Evolutionary conservation across 2,113 vertebrate species (phyloP), one percentile per base, ranked within the genome.

Genomic region (Psilopsiagon aymara): DNA sequence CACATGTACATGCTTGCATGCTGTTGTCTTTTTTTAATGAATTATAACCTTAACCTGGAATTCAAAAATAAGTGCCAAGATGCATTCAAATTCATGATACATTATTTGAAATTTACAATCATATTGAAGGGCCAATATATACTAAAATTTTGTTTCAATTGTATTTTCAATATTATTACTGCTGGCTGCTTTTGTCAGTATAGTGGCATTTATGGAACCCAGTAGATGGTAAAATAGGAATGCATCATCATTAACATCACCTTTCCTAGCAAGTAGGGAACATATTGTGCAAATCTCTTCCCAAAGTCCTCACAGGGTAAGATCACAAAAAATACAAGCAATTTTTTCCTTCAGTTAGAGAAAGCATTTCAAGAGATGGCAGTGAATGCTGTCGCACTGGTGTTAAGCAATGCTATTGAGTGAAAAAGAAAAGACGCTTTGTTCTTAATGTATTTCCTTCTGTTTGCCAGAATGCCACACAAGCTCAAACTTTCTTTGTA

Each of bases 371-470:
- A 82, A 78, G 59, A 88, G 59, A 90, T 63, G 64, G 80, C 78
- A 53, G 79, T 0, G 7, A 60, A 80, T 2, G 1, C 46, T 93
- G 53, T 93, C 78, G 88, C 33, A 17, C 27, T 88, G 57, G 16
- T 88, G 49, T 67, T 83, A 67, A 73, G 41, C 76, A 88, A 23
- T 33, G 51, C 60, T 86, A n/a, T 60, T 88, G 85, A 63, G 6
- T 49, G 53, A 83, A 31, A 91, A 60, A 96, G 85, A 95, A 95
- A 96, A 85, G 91, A 70, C 81, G 19, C 71, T 91, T 95, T 96
- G 86, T 92, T 97, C 70, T 67, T 76, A 66, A 80, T 8, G 14
- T 55, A 74, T 68, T 66, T 41, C 60, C 43, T 95, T 95, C 86
- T 71, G 43, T 87, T 84, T 94, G 84, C 82, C 79, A 90, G 62